Conservation (phyloP, 2,797 vertebrate species). For the Tragopan temminckii region DNA sequence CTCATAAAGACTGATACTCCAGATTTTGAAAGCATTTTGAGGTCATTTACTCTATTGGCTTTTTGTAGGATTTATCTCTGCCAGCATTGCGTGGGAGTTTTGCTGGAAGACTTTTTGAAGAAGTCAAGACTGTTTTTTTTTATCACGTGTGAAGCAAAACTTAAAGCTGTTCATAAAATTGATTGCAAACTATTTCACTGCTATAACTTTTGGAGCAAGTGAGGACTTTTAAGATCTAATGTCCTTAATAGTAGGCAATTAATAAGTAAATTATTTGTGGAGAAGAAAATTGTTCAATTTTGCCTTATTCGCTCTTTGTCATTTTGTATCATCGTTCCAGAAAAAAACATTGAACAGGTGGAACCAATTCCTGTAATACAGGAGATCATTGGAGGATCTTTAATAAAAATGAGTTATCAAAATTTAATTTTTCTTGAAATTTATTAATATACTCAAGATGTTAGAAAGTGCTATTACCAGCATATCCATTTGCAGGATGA, state of each 20-base stretch:
- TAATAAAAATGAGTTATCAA: neutral
- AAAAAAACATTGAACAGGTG: constrained; percentile 38
- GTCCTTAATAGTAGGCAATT: constrained; percentile 46
- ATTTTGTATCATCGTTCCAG: neutral
- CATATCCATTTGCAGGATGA: neutral
- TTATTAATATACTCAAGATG: neutral
- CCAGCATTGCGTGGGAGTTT: neutral
- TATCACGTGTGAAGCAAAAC: constrained; percentile 17
- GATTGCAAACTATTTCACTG: constrained; percentile 36
- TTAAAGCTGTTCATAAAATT: constrained; percentile 33
- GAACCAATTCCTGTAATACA: constrained; percentile 43
- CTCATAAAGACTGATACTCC: neutral
- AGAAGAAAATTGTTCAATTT: neutral
- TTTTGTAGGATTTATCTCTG: constrained; percentile 39
- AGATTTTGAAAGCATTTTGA: constrained; percentile 2
- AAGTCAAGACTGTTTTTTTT: constrained; percentile 8
- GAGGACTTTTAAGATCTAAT: constrained; percentile 8
- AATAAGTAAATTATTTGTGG: constrained; percentile 47
- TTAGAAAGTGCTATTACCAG: neutral
- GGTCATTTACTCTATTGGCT: neutral
- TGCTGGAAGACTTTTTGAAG: constrained; percentile 21
- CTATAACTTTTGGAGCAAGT: constrained; percentile 4
- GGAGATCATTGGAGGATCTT: neutral
- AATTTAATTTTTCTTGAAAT: constrained; percentile 6
- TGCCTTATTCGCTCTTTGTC: constrained; percentile 11